Evolutionary conservation across 2,888 invertebrate genomes (phyloP).

Genomic region (Macrophya alboannulata): DNA sequence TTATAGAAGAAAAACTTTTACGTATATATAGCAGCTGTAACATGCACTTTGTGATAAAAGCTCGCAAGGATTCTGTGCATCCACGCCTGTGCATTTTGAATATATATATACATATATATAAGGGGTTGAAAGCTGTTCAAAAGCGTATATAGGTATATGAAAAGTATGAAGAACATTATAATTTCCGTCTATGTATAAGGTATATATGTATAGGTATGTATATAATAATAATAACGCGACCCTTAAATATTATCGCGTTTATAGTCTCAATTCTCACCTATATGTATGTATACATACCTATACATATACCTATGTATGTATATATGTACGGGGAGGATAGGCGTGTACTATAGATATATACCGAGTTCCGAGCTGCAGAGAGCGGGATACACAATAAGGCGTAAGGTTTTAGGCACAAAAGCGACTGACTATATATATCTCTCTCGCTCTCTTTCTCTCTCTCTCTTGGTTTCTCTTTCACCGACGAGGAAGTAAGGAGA

Average conservation of each 20-base stretch:
- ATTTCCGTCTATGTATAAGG: no score
- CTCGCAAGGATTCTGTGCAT: no score
- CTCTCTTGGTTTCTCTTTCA: background rate
- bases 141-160: no score
- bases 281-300: background rate
- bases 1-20: no score
- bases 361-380: background rate
- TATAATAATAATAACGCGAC: background rate
- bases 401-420: constrained; percentile 9
- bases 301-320: background rate
- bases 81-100: no score
- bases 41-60: no score
- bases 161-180: no score
- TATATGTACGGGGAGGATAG: background rate
- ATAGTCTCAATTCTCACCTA: constrained; percentile 4
- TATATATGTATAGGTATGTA: no score
- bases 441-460: background rate
- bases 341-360: background rate
- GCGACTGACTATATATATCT: background rate
- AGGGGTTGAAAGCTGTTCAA: no score
- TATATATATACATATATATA: no score
- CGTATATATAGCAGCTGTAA: no score
- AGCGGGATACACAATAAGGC: background rate
- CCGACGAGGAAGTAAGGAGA: background rate
- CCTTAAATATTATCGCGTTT: constrained; percentile 1